Percentiles rank a stretch among this genome's conserved stretches.
Evolutionary conservation across 2,797 vertebrate genomes (phyloP).

Genomic region (Spinus olivaceus): DNA sequence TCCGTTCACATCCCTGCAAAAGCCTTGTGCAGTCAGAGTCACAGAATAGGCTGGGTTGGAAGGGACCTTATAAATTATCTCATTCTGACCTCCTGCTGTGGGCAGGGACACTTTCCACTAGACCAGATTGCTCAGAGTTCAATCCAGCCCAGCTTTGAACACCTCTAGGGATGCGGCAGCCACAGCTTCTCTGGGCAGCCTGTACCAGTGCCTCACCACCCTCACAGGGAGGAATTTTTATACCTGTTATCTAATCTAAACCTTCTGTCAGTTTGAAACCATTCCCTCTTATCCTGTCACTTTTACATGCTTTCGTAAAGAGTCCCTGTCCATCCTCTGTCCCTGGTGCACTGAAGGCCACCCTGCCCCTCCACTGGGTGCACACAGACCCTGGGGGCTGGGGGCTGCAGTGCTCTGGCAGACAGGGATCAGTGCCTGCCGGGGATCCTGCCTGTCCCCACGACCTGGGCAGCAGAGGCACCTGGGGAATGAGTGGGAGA

Average conservation of each 20-base stretch:
- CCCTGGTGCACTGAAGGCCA: slow-evolving; percentile 65
- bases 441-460: neutral
- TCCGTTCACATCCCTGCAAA: neutral
- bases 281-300: neutral
- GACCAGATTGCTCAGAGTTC: neutral
- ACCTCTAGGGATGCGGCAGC: neutral
- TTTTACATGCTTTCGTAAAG: neutral
- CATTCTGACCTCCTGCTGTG: fast-evolving
- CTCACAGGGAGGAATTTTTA: neutral
- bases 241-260: neutral
- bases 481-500: neutral
- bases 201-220: neutral
- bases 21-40: neutral
- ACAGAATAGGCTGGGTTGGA: neutral
- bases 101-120: neutral
- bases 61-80: neutral
- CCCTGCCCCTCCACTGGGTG: slow-evolving; percentile 72
- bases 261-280: neutral
- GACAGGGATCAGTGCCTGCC: neutral
- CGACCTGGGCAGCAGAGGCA: neutral
- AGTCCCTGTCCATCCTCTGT: neutral
- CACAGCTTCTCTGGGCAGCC: neutral
- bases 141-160: neutral
- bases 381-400: slow-evolving; percentile 22
- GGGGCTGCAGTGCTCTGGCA: neutral